Evolutionary conservation across 2,113 vertebrate genomes (phyloP).

Genomic region (Synodontis membranacea): DNA sequence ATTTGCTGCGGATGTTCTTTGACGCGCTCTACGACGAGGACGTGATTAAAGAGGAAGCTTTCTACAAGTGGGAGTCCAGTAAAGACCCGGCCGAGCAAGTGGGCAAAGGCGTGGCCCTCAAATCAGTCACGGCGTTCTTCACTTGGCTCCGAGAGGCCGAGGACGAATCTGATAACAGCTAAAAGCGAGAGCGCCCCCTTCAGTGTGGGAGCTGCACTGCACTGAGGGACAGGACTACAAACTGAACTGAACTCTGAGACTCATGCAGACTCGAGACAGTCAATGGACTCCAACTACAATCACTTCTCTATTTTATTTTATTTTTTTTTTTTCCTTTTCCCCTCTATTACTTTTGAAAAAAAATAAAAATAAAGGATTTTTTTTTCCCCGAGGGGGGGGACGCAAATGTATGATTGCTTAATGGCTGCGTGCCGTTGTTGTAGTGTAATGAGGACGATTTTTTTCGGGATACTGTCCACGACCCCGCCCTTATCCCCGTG

Average conservation of each 20-base stretch:
- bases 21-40: constrained; percentile 93
- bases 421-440: not conserved
- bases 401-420: not conserved
- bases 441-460: not conserved
- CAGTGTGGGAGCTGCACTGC: constrained; percentile 51
- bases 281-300: constrained; percentile 63
- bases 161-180: constrained; percentile 94
- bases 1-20: constrained; percentile 92
- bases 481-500: constrained; percentile 43
- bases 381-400: not conserved
- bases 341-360: constrained; percentile 59
- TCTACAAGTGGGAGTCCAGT: constrained; percentile 97
- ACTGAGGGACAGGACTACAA: constrained; percentile 53
- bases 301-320: constrained; percentile 54
- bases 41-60: constrained; percentile 93
- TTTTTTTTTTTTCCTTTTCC: constrained; percentile 35
- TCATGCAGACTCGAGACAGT: constrained; percentile 67
- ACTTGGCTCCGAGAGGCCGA: constrained; percentile 93
- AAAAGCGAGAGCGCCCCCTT: constrained; percentile 58
- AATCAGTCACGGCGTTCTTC: constrained; percentile 95
- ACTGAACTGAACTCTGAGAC: constrained; percentile 61
- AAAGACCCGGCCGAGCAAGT: constrained; percentile 92
- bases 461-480: not conserved
- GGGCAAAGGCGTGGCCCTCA: constrained; percentile 95
- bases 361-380: constrained; percentile 63